Conservation (phyloP, 2,888 invertebrate genomes). For the Boloria euphrosyne region DNA sequence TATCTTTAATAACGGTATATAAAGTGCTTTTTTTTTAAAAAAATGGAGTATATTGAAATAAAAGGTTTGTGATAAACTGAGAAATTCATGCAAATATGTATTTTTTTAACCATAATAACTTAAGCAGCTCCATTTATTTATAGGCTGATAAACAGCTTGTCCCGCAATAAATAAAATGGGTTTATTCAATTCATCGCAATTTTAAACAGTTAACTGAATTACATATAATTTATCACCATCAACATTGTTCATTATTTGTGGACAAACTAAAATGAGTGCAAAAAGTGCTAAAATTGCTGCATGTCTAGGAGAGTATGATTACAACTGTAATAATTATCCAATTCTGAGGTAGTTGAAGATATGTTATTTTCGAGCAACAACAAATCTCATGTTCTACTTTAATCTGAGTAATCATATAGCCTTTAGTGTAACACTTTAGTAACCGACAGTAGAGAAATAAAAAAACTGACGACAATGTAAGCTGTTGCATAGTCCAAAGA, state of each 20-base stretch:
- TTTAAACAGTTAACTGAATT: constrained; percentile 52
- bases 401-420: constrained; percentile 60
- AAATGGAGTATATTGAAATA: constrained; percentile 5
- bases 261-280: constrained; percentile 53
- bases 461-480: constrained; percentile 48
- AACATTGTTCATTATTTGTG: constrained; percentile 52
- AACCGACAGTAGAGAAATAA: constrained; percentile 48
- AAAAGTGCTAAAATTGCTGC: constrained; percentile 57
- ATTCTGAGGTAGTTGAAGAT: constrained; percentile 66
- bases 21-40: not conserved
- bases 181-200: constrained; percentile 53
- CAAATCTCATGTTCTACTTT: constrained; percentile 44
- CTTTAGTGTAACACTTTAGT: constrained; percentile 53
- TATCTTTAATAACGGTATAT: constrained; percentile 28
- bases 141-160: constrained; percentile 30
- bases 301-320: constrained; percentile 61
- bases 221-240: constrained; percentile 52
- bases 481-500: constrained; percentile 24
- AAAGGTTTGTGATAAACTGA: not conserved
- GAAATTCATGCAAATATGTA: not conserved
- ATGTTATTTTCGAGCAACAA: constrained; percentile 64
- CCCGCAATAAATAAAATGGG: constrained; percentile 42
- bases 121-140: constrained; percentile 22
- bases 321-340: constrained; percentile 68
- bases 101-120: not conserved